Evolutionary conservation across 2,888 invertebrate genomes (phyloP).

Genomic region (Biston betularia): DNA sequence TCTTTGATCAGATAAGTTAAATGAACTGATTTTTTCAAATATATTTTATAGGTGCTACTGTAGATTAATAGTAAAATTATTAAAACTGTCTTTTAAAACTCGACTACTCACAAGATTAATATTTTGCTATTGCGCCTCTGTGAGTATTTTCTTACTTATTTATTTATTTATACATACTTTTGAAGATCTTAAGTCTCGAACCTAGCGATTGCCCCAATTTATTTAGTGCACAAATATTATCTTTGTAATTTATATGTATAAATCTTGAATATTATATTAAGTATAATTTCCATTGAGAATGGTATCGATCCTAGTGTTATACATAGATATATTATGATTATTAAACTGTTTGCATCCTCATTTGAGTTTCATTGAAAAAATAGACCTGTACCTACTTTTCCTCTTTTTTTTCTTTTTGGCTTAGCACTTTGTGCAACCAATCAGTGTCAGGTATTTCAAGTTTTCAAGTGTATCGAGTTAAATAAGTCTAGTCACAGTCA

Average conservation of each 20-base stretch:
- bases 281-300: conserved; percentile 37
- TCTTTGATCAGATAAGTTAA: no score
- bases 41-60: no score
- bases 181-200: neutral
- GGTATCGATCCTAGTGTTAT: conserved; percentile 44
- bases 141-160: neutral
- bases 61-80: no score
- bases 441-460: no score
- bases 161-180: no score
- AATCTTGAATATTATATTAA: conserved; percentile 3
- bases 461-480: no score
- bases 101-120: no score
- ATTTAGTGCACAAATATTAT: conserved; percentile 28
- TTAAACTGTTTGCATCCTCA: conserved; percentile 58
- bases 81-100: no score
- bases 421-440: neutral
- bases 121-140: no score
- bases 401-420: no score
- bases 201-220: conserved; percentile 37
- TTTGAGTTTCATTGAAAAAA: conserved; percentile 37
- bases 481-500: no score
- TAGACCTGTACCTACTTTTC: neutral
- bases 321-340: conserved; percentile 45
- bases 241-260: conserved; percentile 13
- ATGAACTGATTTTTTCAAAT: no score